Base-by-base conservation (phyloP, 2,888 invertebrate species). In the Rutpela maculata region DNA sequence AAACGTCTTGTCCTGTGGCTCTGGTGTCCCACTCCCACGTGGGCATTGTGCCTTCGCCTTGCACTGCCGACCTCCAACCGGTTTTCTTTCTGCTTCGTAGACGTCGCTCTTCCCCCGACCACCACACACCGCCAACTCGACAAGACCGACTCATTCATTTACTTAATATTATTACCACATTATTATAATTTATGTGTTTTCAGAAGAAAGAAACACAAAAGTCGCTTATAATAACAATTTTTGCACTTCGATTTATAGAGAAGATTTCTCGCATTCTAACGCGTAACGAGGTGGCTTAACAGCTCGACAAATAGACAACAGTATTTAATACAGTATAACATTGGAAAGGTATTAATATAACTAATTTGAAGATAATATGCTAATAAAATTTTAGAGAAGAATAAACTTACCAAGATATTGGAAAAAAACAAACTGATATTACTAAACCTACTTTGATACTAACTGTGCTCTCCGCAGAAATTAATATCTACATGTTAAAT, bases 1-100 rank as follows among this genome's bases (percentile, higher is more conserved):
- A 43, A 63, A 65, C 74, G 77, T 74, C 77, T 65, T 63, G 59
- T 75, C 75, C 70, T 71, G 71, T 50, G 59, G 74, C 70, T 35
- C 67, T 70, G 66, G 65, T 78, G 79, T 77, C 78, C 78, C 75
- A 78, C 81, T 80, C 81, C 81, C 81, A 82, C 81, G 79, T 82
- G 81, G 75, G 63, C 75, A 80, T 78, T 78, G 81, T 80, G 80
- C 77, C 77, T 77, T 76, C 80, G 82, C 76, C 82, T 83, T 83
- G 83, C 84, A 83, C 81, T 81, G 83, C 78, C 84, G 84, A 84
- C 84, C 82, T 85, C 84, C 83, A 85, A 86, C 86, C 87, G 86
- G 87, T 87, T 87, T 84, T 81, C 82, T 77, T 79, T 74, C 80
- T 79, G 80, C 80, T 77, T 76, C 71, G 80, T 80, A 80, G 84